phyloP scores from a whole-genome alignment of 2,113 vertebrate genomes.

The Pundamilia nyererei region DNA sequence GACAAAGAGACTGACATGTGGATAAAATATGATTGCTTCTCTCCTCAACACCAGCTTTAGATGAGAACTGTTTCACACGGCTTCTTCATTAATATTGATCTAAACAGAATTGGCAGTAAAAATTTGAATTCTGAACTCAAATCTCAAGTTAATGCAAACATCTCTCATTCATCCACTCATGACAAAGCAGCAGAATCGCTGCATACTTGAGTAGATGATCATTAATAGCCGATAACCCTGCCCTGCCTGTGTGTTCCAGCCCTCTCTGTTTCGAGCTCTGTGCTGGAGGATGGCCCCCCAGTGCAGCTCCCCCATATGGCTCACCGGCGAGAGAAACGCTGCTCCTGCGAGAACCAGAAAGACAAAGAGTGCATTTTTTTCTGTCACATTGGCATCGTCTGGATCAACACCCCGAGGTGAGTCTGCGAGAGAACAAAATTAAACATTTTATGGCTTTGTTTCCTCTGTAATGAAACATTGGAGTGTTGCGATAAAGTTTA shows the following conservation, averaged over 20 bases:
- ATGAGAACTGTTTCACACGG: neutral
- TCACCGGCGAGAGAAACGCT: conserved; percentile 64
- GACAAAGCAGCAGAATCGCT: neutral
- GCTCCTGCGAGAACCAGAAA: conserved; percentile 76
- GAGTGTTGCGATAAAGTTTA: neutral
- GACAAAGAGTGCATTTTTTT: conserved; percentile 79
- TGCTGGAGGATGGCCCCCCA: conserved; percentile 8
- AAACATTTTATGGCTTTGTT: neutral
- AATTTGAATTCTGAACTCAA: neutral
- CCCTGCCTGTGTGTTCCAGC: neutral
- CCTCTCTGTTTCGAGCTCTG: neutral
- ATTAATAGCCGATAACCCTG: neutral
- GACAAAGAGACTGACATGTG: neutral
- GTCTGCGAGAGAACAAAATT: neutral
- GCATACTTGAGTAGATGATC: neutral
- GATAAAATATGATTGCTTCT: neutral
- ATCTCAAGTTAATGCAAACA: neutral
- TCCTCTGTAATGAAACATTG: neutral
- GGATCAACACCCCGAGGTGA: conserved; percentile 76
- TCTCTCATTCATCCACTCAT: neutral
- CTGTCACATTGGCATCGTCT: conserved; percentile 78
- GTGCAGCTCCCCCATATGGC: neutral
- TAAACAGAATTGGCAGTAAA: neutral
- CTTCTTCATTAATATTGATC: neutral
- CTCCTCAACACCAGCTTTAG: neutral